A percentile compares a stretch with the other conserved stretches of the same genome.
Evolutionary conservation across 2,888 invertebrate genomes (phyloP).

Genomic region (Oscheius sp.): DNA sequence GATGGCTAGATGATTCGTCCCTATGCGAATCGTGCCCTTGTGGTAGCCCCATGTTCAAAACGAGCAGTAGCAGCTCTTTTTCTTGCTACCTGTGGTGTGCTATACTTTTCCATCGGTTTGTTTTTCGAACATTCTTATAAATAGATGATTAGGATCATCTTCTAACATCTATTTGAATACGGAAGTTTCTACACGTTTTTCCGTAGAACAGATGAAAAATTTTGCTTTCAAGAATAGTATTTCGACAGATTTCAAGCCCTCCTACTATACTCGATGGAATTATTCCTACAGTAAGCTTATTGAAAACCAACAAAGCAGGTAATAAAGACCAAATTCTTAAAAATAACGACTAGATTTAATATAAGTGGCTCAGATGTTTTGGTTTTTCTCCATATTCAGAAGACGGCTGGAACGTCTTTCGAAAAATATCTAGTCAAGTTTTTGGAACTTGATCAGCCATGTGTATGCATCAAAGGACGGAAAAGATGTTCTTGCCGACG

Average conservation of each 20-base stretch:
- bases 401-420: constrained; percentile 96
- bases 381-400: constrained; percentile 97
- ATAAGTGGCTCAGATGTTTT: constrained; percentile 87
- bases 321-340: too few relatives aligned
- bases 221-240: constrained; percentile 27
- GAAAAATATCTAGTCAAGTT: constrained; percentile 95
- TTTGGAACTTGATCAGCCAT: constrained; percentile 89
- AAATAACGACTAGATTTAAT: constrained; percentile 21
- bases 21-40: constrained; percentile 11
- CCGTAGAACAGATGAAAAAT: constrained; percentile 20
- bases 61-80: neutral
- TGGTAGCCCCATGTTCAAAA: neutral
- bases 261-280: constrained; percentile 22
- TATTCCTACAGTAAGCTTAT: constrained; percentile 23
- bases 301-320: constrained; percentile 13
- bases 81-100: constrained; percentile 2
- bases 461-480: constrained; percentile 79
- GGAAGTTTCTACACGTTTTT: constrained; percentile 16
- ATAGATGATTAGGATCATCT: neutral
- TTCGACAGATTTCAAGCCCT: constrained; percentile 18
- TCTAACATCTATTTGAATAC: constrained; percentile 4
- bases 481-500: constrained; percentile 69
- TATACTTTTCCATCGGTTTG: constrained; percentile 17
- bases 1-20: constrained; percentile 14
- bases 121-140: neutral